These are phyloP conservation scores for Dynastes hyllus DNA, from an alignment of 2,888 invertebrate species.

Conservation along the genomic window DNA sequence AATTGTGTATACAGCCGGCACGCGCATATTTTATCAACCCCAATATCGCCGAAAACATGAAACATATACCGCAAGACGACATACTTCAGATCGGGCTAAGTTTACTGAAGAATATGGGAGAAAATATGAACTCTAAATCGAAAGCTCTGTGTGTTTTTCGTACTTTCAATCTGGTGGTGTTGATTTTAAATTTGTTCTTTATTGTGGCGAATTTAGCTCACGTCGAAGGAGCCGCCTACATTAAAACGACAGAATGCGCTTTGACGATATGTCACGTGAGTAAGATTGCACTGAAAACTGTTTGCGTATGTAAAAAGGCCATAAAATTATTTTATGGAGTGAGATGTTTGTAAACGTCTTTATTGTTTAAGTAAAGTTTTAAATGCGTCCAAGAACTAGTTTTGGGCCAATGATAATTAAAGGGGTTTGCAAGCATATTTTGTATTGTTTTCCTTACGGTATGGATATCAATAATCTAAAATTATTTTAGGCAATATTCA, in stretches of 20 bases:
- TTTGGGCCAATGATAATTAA: too few relatives aligned
- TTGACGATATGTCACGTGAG: slow-evolving; percentile 41
- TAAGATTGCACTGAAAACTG: not conserved
- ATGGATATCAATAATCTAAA: too few relatives aligned
- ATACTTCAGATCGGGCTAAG: slow-evolving; percentile 42
- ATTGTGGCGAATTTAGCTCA: slow-evolving; percentile 31
- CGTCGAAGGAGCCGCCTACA: slow-evolving; percentile 35
- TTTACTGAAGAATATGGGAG: slow-evolving; percentile 40
- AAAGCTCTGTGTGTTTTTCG: slow-evolving; percentile 27
- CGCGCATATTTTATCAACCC: not conserved
- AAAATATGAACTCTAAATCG: slow-evolving; percentile 28
- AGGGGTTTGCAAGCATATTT: too few relatives aligned
- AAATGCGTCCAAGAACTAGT: too few relatives aligned
- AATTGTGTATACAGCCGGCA: not conserved
- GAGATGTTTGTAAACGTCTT: too few relatives aligned
- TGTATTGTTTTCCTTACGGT: too few relatives aligned
- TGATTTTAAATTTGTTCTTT: slow-evolving; percentile 31
- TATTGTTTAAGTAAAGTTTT: too few relatives aligned
- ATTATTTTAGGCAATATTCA: slow-evolving; percentile 20
- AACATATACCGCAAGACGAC: slow-evolving; percentile 42
- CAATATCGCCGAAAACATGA: not conserved
- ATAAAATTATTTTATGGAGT: not conserved
- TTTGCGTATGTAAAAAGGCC: not conserved
- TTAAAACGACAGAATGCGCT: slow-evolving; percentile 41
- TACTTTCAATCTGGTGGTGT: slow-evolving; percentile 24